phyloP scores from a whole-genome alignment of 1,140 invertebrate genomes.

The Drosophila bocqueti region DNA sequence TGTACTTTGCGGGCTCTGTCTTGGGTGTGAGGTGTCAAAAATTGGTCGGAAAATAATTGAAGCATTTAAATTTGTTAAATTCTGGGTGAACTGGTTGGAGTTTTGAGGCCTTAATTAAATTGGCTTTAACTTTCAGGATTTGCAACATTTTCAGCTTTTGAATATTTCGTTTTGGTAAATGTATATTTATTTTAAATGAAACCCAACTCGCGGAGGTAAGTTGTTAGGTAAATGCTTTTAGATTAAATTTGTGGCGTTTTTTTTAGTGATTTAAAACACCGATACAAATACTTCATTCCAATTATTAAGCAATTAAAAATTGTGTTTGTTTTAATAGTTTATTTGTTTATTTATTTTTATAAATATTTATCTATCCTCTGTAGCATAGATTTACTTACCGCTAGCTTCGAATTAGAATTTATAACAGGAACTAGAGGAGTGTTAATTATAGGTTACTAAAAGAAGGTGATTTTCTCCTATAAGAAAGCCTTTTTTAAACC shows the following conservation, averaged over 20 bases:
- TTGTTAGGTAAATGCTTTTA: background rate
- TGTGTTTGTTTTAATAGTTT: too few species aligned
- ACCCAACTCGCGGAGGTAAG: background rate
- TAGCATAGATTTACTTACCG: too few species aligned
- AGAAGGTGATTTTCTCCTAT: too few species aligned
- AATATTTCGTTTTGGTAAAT: background rate
- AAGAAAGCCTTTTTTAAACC: too few species aligned
- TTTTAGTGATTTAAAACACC: too few species aligned
- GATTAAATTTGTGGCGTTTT: background rate
- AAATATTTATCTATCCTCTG: too few species aligned
- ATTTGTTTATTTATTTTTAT: too few species aligned
- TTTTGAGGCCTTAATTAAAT: background rate
- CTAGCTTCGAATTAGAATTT: too few species aligned
- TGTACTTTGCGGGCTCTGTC: conserved; percentile 2
- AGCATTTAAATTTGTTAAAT: conserved; percentile 8
- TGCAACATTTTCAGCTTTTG: background rate
- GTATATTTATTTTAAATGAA: background rate
- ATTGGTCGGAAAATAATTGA: background rate
- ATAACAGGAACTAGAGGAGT: too few species aligned
- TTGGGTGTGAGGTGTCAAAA: background rate
- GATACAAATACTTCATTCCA: too few species aligned
- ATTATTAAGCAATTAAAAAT: too few species aligned
- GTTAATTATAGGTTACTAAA: too few species aligned
- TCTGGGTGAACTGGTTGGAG: background rate
- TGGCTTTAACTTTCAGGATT: background rate